Base-by-base conservation (phyloP, 2,113 vertebrate genomes). In the Phaethornis superciliosus region DNA sequence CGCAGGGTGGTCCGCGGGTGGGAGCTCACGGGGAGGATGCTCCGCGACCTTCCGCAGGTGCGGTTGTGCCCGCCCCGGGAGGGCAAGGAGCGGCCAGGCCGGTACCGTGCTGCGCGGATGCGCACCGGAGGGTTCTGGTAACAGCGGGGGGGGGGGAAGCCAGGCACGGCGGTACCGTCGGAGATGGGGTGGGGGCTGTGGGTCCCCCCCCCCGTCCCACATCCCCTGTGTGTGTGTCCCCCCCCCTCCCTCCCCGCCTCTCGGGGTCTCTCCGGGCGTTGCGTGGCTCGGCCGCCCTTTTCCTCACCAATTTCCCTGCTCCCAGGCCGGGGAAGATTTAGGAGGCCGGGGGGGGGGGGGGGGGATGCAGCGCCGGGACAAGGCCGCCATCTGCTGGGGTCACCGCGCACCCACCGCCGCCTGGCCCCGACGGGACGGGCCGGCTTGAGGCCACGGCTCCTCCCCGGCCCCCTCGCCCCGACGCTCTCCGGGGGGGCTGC, bases 251-350 rank as follows among this genome's bases (percentile, higher is more conserved):
- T 49, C 69, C 28, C 55, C 19, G 12, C 9, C 6, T 15, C 46
- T 35, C 46, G 35, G 35, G 63, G 77, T 54, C 70, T 46, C 58
- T 44, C 67, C 62, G 47, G 82, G 88, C 68, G 62, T 67, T 24
- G 82, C 90, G 90, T 89, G 85, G 69, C 47, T 70, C 77, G 72
- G 91, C 82, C 77, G 70, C 63, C 49, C 95, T 75, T 96, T 97
- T 95, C 92, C 90, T 95, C 94, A 88, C 94, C 93, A 88, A 92
- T 96, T 96, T 85, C 83, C 86, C 74, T 70, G 70, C 80, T 76
- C 88, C 93, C 70, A 77, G 26, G 46, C 64, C 58, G 69, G 35
- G 72, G 33, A 71, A 79, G 93, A 97, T 95, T 96, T 97, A 97
- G 69, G 85, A 85, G 46, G 52, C 42, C 71, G 33, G 27, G 19